These are phyloP conservation scores for Drosophila engyochracea DNA, from an alignment of 2,888 invertebrate species.

Conservation along the genomic window DNA sequence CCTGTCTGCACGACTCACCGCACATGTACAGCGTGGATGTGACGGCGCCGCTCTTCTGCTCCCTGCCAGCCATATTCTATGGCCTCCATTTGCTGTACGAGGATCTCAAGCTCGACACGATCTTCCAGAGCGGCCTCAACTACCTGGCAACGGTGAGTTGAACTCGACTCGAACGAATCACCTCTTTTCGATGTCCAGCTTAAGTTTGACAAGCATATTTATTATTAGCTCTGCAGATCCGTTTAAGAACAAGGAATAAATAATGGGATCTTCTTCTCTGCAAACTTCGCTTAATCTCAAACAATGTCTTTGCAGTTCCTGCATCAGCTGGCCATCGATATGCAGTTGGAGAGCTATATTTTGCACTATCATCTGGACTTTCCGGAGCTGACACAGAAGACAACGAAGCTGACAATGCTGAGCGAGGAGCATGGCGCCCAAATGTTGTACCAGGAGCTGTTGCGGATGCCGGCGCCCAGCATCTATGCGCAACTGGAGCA, in stretches of 20 bases:
- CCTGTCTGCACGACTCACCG: conserved; percentile 50
- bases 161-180: neutral
- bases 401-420: conserved; percentile 69
- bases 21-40: conserved; percentile 81
- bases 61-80: conserved; percentile 91
- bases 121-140: conserved; percentile 89
- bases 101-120: conserved; percentile 93
- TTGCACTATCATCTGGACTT: conserved; percentile 95
- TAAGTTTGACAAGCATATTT: neutral
- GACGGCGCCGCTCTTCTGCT: conserved; percentile 90
- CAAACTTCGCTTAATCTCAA: too few relatives aligned
- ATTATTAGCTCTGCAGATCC: too few relatives aligned
- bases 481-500: conserved; percentile 90
- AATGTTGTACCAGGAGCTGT: conserved; percentile 87
- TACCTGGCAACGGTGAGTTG: conserved; percentile 87
- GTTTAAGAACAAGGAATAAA: too few relatives aligned
- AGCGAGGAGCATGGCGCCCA: conserved; percentile 87
- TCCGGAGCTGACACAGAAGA: conserved; percentile 87
- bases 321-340: conserved; percentile 91
- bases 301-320: conserved; percentile 86
- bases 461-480: conserved; percentile 86
- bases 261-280: too few relatives aligned
- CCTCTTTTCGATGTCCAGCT: too few relatives aligned
- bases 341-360: conserved; percentile 89
- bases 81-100: conserved; percentile 95